Evolutionary conservation across 1,140 invertebrate genomes (phyloP).

Genomic region (Bilobella aurantiaca): DNA sequence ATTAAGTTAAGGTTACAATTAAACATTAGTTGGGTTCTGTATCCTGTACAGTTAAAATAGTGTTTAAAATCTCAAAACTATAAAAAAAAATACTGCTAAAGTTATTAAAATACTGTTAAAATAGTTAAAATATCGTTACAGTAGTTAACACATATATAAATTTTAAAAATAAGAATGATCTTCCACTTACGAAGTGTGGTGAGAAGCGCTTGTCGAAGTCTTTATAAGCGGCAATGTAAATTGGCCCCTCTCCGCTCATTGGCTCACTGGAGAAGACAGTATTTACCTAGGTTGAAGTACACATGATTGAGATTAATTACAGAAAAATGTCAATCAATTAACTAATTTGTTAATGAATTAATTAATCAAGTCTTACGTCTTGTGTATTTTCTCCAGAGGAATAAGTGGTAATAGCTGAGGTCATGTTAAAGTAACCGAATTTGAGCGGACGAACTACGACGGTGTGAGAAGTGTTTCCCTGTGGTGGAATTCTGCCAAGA

Average conservation of each 20-base stretch:
- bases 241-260: slow-evolving; percentile 60
- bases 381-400: slow-evolving; percentile 63
- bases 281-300: slow-evolving; percentile 53
- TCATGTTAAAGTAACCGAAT: slow-evolving; percentile 94
- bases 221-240: slow-evolving; percentile 79
- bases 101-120: no score
- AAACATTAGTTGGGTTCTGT: background rate
- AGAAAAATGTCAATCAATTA: no score
- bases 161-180: background rate
- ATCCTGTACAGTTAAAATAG: no score
- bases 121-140: no score
- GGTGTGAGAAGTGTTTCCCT: slow-evolving; percentile 86
- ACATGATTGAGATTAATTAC: background rate
- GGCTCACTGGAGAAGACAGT: slow-evolving; percentile 86
- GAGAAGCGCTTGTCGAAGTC: slow-evolving; percentile 98
- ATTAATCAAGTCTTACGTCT: slow-evolving; percentile 45
- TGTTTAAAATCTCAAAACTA: no score
- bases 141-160: no score
- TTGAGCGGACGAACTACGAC: slow-evolving; percentile 80
- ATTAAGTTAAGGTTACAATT: slow-evolving; percentile 6
- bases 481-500: slow-evolving; percentile 80
- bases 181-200: slow-evolving; percentile 69
- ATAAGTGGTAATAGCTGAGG: slow-evolving; percentile 85
- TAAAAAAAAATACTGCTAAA: no score
- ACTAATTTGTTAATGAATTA: no score